phyloP scores from a whole-genome alignment of 2,888 invertebrate genomes.

The Dorcus parallelipipedus region DNA sequence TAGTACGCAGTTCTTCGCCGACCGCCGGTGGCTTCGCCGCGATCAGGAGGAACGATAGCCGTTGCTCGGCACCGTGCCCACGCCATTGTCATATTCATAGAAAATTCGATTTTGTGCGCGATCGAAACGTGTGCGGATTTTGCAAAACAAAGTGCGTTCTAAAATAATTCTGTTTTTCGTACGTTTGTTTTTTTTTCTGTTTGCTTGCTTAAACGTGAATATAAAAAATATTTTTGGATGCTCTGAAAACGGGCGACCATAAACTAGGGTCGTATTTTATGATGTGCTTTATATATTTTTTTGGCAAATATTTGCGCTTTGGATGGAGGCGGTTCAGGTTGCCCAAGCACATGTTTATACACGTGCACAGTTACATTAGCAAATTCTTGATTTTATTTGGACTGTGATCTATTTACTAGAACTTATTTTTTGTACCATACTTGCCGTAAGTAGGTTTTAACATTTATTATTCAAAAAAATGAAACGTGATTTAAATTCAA shows the following conservation, averaged over 20 bases:
- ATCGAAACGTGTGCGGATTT: background rate
- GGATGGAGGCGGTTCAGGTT: background rate
- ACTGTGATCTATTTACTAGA: too few relatives aligned
- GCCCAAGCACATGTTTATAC: conserved; percentile 7
- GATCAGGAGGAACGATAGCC: background rate
- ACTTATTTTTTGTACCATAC: too few relatives aligned
- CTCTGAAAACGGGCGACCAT: too few relatives aligned
- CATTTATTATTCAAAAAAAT: too few relatives aligned
- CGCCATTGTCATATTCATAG: too few relatives aligned
- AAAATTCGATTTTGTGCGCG: background rate
- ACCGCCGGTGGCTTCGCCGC: conserved; percentile 14
- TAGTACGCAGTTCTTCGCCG: conserved; percentile 22
- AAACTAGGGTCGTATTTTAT: too few relatives aligned
- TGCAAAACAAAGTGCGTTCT: background rate
- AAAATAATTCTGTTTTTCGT: too few relatives aligned
- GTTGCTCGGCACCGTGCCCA: background rate
- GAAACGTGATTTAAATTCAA: too few relatives aligned
- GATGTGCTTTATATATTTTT: background rate
- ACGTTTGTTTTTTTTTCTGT: background rate
- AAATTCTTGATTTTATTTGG: conserved; percentile 8
- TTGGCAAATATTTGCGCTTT: background rate
- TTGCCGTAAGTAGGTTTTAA: too few relatives aligned
- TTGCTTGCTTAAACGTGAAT: background rate
- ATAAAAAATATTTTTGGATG: too few relatives aligned
- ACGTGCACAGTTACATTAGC: conserved; percentile 1